Evolutionary conservation across 2,888 invertebrate species (phyloP), one percentile per base, ranked within the genome.

Genomic region (Noctua fimbriata): DNA sequence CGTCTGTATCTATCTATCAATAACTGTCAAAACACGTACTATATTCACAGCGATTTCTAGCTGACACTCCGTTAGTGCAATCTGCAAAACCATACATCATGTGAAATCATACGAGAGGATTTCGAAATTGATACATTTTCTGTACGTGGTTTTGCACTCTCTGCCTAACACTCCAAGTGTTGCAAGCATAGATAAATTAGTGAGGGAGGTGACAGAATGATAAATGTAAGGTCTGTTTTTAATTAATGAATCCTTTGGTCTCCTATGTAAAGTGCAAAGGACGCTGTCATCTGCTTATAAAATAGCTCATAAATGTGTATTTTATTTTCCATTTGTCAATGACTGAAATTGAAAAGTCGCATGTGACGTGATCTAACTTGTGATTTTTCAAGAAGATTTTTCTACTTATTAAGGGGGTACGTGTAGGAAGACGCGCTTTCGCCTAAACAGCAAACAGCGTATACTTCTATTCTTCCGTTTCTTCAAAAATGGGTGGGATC

Each of bases 21-120:
- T 85, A 85, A 79, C 86, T 86, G 86, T 85, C 86, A 74, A 78
- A 86, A 85, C 75, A 65, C 73, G 78, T 85, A n/a, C n/a, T n/a
- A 79, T 73, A 86, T 86, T 81, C 88, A 69, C 76, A 79, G 74
- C 2, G 69, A 72, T 79, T 70, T 52, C 76, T 76, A 72, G 70
- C 82, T 88, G 86, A 82, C 72, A 82, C 60, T 73, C 63, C 69
- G 78, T 88, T 82, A 78, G 77, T 81, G 82, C 82, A 85, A 85
- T 88, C 86, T 86, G 69, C 69, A 75, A 74, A 79, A 65, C 82
- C 76, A 88, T 88, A 79, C 55, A 86, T 86, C 88, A 85, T 36
- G 65, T 71, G 73, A 81, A 85, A 76, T 85, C 75, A 76, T 60
- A 84, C 72, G 74, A 85, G 81, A 66, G 65, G 32, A 78, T 87